Evolutionary conservation across 2,888 invertebrate species (phyloP).

Genomic region (Harpalus rubripes): DNA sequence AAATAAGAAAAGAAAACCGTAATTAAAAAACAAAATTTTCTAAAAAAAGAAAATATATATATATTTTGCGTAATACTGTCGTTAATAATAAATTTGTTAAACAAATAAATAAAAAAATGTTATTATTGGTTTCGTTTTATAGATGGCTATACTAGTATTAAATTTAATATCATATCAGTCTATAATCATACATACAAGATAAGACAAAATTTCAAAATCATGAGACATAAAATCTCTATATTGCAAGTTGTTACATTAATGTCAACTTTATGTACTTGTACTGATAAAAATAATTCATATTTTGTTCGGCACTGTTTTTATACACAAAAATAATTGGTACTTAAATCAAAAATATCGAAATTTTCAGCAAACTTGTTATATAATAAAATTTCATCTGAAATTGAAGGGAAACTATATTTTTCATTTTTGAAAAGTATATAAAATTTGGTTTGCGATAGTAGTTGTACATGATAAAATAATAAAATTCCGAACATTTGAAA

Average conservation of each 20-base stretch:
- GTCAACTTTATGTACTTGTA: not conserved
- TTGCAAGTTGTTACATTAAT: not conserved
- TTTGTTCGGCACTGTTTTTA: too few species aligned
- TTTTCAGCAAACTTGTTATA: too few species aligned
- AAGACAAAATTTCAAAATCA: not conserved
- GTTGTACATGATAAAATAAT: too few species aligned
- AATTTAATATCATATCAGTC: not conserved
- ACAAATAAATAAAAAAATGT: not conserved
- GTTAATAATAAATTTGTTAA: not conserved
- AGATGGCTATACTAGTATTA: not conserved
- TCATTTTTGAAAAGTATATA: too few species aligned
- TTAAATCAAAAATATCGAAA: too few species aligned
- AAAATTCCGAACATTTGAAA: too few species aligned
- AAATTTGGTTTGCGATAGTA: too few species aligned
- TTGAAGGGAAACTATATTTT: too few species aligned
- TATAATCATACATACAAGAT: not conserved
- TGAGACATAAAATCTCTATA: not conserved
- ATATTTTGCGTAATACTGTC: not conserved
- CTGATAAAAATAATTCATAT: too few species aligned
- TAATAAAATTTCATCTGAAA: too few species aligned
- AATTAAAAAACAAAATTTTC: not conserved
- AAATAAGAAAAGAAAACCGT: not conserved
- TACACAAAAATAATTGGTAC: too few species aligned
- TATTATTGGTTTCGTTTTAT: not conserved
- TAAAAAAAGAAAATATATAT: too few species aligned